Base-by-base conservation (phyloP, 2,888 invertebrate genomes). In the Linnaemya vulpina region DNA sequence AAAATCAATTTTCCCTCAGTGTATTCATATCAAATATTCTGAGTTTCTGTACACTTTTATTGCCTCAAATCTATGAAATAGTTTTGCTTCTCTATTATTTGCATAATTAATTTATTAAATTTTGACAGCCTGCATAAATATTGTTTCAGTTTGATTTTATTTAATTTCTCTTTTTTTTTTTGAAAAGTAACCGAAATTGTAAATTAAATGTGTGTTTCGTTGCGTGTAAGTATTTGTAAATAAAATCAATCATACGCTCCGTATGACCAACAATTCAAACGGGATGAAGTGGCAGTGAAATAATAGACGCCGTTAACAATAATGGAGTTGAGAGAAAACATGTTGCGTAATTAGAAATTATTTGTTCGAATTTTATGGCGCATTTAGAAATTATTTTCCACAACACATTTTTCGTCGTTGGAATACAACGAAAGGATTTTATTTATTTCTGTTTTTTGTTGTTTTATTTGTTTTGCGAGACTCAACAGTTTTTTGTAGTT, bases 61-160 rank as follows among this genome's bases (percentile, higher is more conserved):
- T 73, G 49, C 58, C 58, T 67, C 2, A 58, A 73, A 73, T 67
- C 71, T 67, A 25, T 63, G 67, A 65, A 73, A 9, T 73, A 67
- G 25, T 80, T 53, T 73, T 49, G n/a, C 49, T 35, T 73, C 38
- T 62, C 46, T 55, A 49, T 25, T 25, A 65, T 80, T 58, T 80
- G 67, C 65, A 58, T 80, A 73, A 73, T 80, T 73, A 73, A 67
- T 73, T 80, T 73, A 73, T 67, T 73, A 71, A 58, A 20, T 80
- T 73, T 65, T 79, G 71, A 73, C 65, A 71, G 55, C n/a, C 35
- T 73, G 46, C 40, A 13, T 55, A 20, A 38, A 20, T 51, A 15
- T 35, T 60, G 30, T 15, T 22, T 25, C 30, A 30, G 25, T 53
- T 51, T 20, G 49, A n/a, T 49, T 49, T 9, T 35, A 10, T 60